phyloP scores from a whole-genome alignment of 2,888 invertebrate species.

The Ectropis crepuscularia region DNA sequence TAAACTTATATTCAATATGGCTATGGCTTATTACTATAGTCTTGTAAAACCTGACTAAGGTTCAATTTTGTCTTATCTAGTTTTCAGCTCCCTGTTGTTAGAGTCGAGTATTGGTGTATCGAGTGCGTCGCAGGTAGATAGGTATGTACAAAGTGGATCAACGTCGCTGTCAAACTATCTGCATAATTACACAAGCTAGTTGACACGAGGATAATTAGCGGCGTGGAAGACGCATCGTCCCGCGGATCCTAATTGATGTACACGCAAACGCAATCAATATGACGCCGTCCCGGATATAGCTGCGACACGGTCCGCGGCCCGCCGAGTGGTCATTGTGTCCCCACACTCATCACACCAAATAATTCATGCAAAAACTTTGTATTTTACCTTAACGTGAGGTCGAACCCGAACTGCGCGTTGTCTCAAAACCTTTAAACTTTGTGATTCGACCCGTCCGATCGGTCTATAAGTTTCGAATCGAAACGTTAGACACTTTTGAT shows the following conservation, averaged over 20 bases:
- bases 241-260: constrained; percentile 81
- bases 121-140: background rate
- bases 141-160: constrained; percentile 42
- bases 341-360: constrained; percentile 1
- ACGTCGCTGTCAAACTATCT: constrained; percentile 65
- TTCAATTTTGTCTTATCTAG: too few species aligned
- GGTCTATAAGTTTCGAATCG: too few species aligned
- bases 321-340: constrained; percentile 33
- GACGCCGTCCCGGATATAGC: constrained; percentile 71
- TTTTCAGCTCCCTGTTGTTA: too few species aligned
- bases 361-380: background rate
- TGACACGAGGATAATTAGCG: constrained; percentile 81
- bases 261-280: constrained; percentile 83
- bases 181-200: constrained; percentile 63
- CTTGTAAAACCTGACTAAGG: too few species aligned
- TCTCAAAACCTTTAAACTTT: too few species aligned
- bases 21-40: too few species aligned
- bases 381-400: too few species aligned
- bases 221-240: constrained; percentile 77
- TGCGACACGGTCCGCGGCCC: constrained; percentile 42
- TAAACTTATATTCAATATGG: too few species aligned
- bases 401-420: too few species aligned
- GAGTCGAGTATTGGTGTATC: too few species aligned
- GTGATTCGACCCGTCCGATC: too few species aligned
- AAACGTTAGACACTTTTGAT: too few species aligned